A percentile compares a stretch with the other conserved stretches of the same genome.
Conservation (phyloP, 2,113 vertebrate species). For the Gasterosteus nipponicus region DNA sequence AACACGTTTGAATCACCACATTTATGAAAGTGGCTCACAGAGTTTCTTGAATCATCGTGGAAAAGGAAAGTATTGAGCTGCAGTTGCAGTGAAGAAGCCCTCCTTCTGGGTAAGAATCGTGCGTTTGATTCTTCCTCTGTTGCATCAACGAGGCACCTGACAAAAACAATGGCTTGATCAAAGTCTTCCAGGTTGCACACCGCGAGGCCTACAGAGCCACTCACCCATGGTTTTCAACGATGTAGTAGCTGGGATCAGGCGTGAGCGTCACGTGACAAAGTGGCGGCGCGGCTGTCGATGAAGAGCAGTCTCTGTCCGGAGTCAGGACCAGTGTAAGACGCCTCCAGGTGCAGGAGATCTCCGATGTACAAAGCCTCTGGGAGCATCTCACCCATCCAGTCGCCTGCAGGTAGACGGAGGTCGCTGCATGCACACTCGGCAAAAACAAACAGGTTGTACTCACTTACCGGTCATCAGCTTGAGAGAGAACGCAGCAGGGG, state of each 20-base stretch:
- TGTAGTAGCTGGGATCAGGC: conserved; percentile 57
- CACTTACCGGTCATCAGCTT: conserved; percentile 47
- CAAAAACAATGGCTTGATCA: neutral
- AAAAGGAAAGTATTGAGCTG: conserved; percentile 52
- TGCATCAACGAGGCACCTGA: conserved; percentile 52
- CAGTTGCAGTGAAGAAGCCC: conserved; percentile 18
- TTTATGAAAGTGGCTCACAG: conserved; percentile 10
- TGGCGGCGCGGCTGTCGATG: conserved; percentile 56
- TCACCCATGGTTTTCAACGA: conserved; percentile 61
- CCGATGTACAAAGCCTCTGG: conserved; percentile 43
- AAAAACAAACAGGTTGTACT: neutral
- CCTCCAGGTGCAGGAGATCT: conserved; percentile 49
- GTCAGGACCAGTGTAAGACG: conserved; percentile 29
- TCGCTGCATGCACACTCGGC: neutral
- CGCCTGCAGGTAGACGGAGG: conserved; percentile 28
- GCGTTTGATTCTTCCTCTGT: conserved; percentile 15
- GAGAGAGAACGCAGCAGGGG: conserved; percentile 39
- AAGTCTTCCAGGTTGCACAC: neutral
- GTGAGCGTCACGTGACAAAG: conserved; percentile 40
- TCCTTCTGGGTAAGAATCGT: conserved; percentile 21
- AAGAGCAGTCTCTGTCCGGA: conserved; percentile 15
- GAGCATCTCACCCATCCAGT: conserved; percentile 41
- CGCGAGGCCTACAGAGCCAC: neutral
- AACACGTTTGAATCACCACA: neutral
- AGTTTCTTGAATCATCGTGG: conserved; percentile 41